phyloP scores from a whole-genome alignment of 1,140 invertebrate species.

The Drosophila yakuba region DNA sequence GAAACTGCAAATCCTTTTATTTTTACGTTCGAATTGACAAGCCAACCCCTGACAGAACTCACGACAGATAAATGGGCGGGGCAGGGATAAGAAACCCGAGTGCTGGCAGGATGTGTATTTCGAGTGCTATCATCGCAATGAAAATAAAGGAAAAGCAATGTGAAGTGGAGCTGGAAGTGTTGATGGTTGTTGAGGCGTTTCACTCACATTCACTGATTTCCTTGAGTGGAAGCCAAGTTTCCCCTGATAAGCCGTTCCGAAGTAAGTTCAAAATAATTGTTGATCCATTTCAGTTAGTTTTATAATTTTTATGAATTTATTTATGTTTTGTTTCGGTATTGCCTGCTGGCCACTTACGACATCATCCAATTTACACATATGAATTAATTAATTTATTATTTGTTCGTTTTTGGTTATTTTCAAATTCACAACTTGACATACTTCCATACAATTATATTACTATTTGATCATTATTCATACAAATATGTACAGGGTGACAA shows the following conservation, averaged over 20 bases:
- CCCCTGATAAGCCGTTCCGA: too few relatives aligned
- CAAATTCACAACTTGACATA: constrained; percentile 63
- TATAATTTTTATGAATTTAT: constrained; percentile 54
- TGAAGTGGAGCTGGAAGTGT: constrained; percentile 57
- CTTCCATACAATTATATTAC: constrained; percentile 38
- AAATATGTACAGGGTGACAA: constrained; percentile 67
- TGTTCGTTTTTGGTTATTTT: constrained; percentile 56
- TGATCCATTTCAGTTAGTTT: background rate
- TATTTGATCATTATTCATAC: constrained; percentile 59
- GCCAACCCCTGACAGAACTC: constrained; percentile 33
- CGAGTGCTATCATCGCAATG: constrained; percentile 70
- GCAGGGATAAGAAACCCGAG: constrained; percentile 51
- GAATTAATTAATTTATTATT: constrained; percentile 47
- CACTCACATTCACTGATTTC: constrained; percentile 38
- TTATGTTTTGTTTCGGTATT: constrained; percentile 44
- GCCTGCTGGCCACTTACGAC: constrained; percentile 62
- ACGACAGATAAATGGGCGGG: constrained; percentile 32
- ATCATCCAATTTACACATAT: constrained; percentile 60
- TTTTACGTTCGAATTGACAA: constrained; percentile 53
- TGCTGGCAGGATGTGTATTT: constrained; percentile 67
- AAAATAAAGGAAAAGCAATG: constrained; percentile 55
- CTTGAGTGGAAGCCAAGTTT: constrained; percentile 1
- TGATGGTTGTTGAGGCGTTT: constrained; percentile 57
- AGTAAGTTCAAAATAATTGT: too few relatives aligned
- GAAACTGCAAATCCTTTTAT: constrained; percentile 44